Conservation (phyloP, 2,797 vertebrate genomes). For the Sebastes ruberrimus region DNA sequence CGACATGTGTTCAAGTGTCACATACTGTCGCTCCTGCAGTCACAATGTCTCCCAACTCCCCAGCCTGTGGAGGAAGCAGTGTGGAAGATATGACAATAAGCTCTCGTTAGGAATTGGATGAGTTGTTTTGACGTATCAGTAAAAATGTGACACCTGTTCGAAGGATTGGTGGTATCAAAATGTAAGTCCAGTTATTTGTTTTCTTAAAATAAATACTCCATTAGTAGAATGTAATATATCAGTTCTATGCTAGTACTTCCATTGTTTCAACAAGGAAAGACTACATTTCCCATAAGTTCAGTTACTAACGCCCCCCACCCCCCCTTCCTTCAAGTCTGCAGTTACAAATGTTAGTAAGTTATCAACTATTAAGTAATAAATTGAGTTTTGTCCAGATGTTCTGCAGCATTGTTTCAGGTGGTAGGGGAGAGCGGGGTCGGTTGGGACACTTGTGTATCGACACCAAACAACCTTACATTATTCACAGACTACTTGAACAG, state of each 20-base stretch:
- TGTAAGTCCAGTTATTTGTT: neutral
- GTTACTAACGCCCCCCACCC: neutral
- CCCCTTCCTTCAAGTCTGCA: neutral
- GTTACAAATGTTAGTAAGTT: neutral
- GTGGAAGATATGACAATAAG: slow-evolving; percentile 3
- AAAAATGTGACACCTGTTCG: neutral
- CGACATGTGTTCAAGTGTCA: slow-evolving; percentile 57
- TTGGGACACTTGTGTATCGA: too few species aligned
- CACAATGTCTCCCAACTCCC: neutral
- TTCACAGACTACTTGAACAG: too few species aligned
- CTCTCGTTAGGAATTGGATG: neutral
- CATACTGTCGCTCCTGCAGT: slow-evolving; percentile 25
- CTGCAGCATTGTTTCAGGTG: neutral
- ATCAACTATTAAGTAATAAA: neutral
- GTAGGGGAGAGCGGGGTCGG: too few species aligned
- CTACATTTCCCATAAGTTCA: neutral
- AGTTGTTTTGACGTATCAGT: neutral
- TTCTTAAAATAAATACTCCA: neutral
- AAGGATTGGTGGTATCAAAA: neutral
- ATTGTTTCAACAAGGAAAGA: neutral
- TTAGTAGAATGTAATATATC: neutral
- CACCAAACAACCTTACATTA: too few species aligned
- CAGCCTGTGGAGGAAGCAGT: neutral
- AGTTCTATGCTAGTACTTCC: neutral
- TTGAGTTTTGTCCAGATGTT: neutral